phyloP scores from a whole-genome alignment of 2,113 vertebrate species.

The Pseudonaja textilis region DNA sequence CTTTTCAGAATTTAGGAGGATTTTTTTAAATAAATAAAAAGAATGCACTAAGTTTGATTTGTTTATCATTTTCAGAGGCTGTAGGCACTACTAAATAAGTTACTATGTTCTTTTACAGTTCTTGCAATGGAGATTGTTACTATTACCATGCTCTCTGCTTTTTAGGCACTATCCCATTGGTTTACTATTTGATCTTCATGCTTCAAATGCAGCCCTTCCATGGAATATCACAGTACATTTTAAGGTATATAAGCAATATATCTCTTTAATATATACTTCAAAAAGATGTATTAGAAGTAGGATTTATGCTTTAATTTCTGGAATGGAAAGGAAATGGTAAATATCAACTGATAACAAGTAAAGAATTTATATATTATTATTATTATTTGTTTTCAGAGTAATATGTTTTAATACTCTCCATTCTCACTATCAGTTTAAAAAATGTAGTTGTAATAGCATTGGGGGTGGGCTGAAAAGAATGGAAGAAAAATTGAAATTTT shows the following conservation, averaged over 20 bases:
- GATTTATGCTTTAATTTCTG: neutral
- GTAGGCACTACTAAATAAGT: neutral
- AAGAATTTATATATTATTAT: neutral
- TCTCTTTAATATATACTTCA: neutral
- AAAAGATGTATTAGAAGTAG: neutral
- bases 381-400: neutral
- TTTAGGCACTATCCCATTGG: constrained; percentile 96
- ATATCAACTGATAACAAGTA: neutral
- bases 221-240: constrained; percentile 98
- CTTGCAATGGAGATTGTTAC: neutral
- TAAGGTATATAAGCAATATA: constrained; percentile 79
- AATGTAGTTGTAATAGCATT: neutral
- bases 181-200: constrained; percentile 94
- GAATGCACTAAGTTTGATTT: neutral
- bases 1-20: neutral
- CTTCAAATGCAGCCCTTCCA: constrained; percentile 90
- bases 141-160: constrained; percentile 30
- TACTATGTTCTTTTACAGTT: neutral
- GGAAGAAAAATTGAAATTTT: neutral
- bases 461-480: neutral
- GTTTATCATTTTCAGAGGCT: neutral
- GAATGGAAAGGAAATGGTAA: neutral
- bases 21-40: neutral
- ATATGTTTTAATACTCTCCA: neutral
- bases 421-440: neutral